phyloP scores from a whole-genome alignment of 2,113 vertebrate genomes.

The Aptenodytes forsteri region DNA sequence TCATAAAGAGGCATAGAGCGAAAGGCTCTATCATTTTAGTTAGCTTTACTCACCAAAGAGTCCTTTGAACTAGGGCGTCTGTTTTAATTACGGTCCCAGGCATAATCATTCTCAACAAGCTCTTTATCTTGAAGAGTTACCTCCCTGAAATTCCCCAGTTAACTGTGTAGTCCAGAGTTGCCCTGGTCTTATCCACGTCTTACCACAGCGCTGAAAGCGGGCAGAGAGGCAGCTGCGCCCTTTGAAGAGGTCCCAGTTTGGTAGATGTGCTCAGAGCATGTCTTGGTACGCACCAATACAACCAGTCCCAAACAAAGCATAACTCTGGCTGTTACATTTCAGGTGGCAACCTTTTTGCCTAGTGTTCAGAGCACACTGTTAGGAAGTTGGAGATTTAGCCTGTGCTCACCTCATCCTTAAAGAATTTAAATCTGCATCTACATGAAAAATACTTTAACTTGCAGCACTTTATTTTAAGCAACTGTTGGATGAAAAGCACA shows the following conservation, averaged over 20 bases:
- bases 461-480: neutral
- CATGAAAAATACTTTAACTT: neutral
- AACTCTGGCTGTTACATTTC: neutral
- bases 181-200: neutral
- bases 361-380: neutral
- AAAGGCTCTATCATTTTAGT: neutral
- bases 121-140: constrained; percentile 6
- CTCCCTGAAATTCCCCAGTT: neutral
- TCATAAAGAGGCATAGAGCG: neutral
- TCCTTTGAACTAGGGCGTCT: constrained; percentile 12
- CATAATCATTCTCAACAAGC: neutral
- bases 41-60: neutral
- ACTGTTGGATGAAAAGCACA: neutral
- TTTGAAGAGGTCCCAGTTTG: neutral
- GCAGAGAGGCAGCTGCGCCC: neutral
- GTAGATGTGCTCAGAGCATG: neutral
- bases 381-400: neutral
- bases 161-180: neutral
- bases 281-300: fast-evolving
- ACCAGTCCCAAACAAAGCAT: neutral
- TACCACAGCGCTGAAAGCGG: neutral
- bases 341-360: neutral
- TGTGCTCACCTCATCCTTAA: neutral
- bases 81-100: neutral
- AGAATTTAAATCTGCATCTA: neutral